Evolutionary conservation across 2,113 vertebrate species (phyloP).

Genomic region (Rhadina sibilatrix): DNA sequence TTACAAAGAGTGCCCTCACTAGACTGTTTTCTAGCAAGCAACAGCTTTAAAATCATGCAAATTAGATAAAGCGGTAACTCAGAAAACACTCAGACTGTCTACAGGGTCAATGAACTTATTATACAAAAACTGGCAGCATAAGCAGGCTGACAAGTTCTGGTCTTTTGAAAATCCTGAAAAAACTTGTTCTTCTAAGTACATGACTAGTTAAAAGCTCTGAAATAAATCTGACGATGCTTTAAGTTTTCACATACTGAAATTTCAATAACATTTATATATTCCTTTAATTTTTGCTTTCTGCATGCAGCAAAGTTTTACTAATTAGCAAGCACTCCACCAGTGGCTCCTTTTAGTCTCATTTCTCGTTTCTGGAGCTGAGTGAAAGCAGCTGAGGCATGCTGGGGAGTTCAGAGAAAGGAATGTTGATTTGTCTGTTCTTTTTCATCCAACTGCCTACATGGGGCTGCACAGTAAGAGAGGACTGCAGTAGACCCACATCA

Average conservation of each 20-base stretch:
- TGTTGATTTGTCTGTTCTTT: slow-evolving; percentile 54
- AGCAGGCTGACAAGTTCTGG: neutral
- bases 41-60: slow-evolving; percentile 58
- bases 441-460: slow-evolving; percentile 12
- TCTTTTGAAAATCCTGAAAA: slow-evolving; percentile 10
- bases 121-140: slow-evolving; percentile 19
- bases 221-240: neutral
- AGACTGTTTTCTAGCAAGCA: slow-evolving; percentile 38
- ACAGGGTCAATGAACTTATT: slow-evolving; percentile 32
- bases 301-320: slow-evolving; percentile 54
- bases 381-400: slow-evolving; percentile 63
- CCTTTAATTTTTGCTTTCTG: slow-evolving; percentile 10
- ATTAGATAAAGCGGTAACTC: slow-evolving; percentile 49
- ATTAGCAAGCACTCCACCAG: slow-evolving; percentile 61
- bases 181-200: neutral
- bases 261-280: neutral
- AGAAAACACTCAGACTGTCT: slow-evolving; percentile 35
- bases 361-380: slow-evolving; percentile 52
- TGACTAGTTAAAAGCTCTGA: neutral
- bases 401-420: slow-evolving; percentile 52
- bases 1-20: neutral
- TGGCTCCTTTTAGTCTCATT: slow-evolving; percentile 56
- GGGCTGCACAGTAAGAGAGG: neutral
- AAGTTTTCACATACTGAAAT: neutral
- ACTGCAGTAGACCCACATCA: neutral